Evolutionary conservation across 2,113 vertebrate species (phyloP), one percentile per base, ranked within the genome.

Genomic region (Neogale vison): DNA sequence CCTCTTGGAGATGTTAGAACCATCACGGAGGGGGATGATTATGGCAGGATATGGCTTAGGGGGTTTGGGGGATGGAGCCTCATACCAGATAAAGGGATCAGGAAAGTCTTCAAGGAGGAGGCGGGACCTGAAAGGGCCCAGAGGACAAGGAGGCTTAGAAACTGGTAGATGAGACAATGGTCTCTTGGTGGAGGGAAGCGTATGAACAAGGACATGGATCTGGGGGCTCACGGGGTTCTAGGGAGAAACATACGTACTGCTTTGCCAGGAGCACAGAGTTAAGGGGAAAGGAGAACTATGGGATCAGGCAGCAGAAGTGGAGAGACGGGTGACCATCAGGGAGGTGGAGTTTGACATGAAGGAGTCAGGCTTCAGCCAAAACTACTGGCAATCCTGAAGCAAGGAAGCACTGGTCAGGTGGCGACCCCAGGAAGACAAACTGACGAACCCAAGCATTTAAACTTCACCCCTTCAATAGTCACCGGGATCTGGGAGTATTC

Each of bases 391-490:
- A 20, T 11, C 20, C 45, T 17, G n/a, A 34, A 83, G 52, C 82
- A 81, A 15, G 71, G 29, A 29, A 80, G 76, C 34, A 3, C 18
- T 0, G 36, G 55, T 47, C 65, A 34, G n/a, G 76, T 23, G 52
- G 3, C 14, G n/a, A 42, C 36, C 17, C 71, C 47, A 42, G 67
- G 23, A 50, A 61, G 81, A 90, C 26, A 76, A 39, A 65, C 2
- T 2, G 36, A n/a, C 0, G 0, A 39, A 6, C 45, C 52, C 0
- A 13, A 71, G 55, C 4, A 65, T 42, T 0, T 89, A 50, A 36
- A 67, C 59, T n/a, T 88, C 87, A 36, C n/a, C 42, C 57, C 50
- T 45, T 29, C 21, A 23, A 34, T 65, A 59, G 29, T 71, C 57
- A 31, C 36, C 10, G 8, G 47, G 50, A 45, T 72, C 67, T 69